Evolutionary conservation across 2,113 vertebrate genomes (phyloP), one percentile per base, ranked within the genome.

Genomic region (Ictalurus punctatus): DNA sequence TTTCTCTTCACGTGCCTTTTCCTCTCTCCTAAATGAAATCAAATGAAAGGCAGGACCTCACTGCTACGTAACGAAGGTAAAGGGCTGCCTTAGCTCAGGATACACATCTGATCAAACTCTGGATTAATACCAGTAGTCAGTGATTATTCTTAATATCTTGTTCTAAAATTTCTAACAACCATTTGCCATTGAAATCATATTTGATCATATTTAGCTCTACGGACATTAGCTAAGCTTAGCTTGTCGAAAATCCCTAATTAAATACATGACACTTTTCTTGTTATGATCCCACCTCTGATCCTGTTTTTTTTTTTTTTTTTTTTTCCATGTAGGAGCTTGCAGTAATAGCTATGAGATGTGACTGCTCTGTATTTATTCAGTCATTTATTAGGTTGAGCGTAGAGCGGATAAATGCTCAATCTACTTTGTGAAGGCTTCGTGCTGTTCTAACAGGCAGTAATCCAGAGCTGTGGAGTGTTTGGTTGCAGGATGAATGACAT

Each of bases 21-120:
- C 6, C 25, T 91, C 76, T 89, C 79, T 89, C 30, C 73, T 69
- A 84, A 76, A 76, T 61, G 48, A 81, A 78, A 48, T n/a, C 44
- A 48, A 48, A 48, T 79, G 65, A 59, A 89, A 92, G 89, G 58
- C 85, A 85, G 74, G 58, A 87, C 59, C 82, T 58, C 85, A 87
- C 48, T 89, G 40, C 76, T 76, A 79, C 80, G 37, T 69, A 89
- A 90, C 82, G 78, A 90, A 90, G 91, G 89, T 58, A 54, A 79
- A 79, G 76, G 44, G 44, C 54, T 54, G 74, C 74, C 44, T 54
- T 81, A 54, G 78, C 27, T 81, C 52, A 58, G 52, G 52, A 80
- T 54, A 6, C 48, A 80, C 48, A 56, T 52, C 44, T 76, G 74
- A 40, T 40, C 34, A 73, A 40, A 37, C 37, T 37, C 69, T 73